These are phyloP conservation scores for Dione vanillae DNA, from an alignment of 2,888 invertebrate species.

Conservation along the genomic window DNA sequence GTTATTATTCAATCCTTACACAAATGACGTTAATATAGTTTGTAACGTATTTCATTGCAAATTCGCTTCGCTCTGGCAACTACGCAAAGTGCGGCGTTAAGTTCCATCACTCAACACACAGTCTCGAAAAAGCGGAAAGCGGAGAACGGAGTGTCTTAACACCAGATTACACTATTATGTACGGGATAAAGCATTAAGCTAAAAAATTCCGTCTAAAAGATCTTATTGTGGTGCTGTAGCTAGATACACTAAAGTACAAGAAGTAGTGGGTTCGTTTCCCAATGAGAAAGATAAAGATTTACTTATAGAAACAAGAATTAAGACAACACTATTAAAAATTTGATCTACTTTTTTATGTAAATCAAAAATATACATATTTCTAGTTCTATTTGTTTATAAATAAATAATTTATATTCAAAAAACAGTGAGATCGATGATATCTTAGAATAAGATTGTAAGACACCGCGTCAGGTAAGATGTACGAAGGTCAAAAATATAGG, in stretches of 20 bases:
- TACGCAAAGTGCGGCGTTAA: neutral
- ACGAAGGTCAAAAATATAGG: slow-evolving; percentile 26
- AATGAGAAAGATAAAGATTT: too few relatives aligned
- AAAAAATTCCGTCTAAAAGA: neutral
- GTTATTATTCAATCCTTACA: neutral
- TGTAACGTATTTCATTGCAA: neutral
- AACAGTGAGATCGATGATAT: neutral
- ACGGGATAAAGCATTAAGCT: neutral
- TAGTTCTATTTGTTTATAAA: neutral
- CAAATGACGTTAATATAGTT: neutral
- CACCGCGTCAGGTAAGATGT: slow-evolving; percentile 4
- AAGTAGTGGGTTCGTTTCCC: too few relatives aligned
- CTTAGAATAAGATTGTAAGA: neutral
- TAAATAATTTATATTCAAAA: neutral
- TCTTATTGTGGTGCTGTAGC: too few relatives aligned
- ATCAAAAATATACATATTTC: too few relatives aligned
- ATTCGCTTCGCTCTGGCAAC: neutral
- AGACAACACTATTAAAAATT: too few relatives aligned
- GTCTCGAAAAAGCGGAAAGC: neutral
- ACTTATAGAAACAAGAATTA: too few relatives aligned
- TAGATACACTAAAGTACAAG: too few relatives aligned
- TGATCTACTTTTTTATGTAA: too few relatives aligned
- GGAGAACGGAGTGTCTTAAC: neutral
- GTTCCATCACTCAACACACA: neutral
- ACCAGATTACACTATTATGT: neutral